A percentile compares a stretch with the other conserved stretches of the same genome.
Conservation (phyloP, 2,113 vertebrate genomes). For the Heloderma charlesbogerti region DNA sequence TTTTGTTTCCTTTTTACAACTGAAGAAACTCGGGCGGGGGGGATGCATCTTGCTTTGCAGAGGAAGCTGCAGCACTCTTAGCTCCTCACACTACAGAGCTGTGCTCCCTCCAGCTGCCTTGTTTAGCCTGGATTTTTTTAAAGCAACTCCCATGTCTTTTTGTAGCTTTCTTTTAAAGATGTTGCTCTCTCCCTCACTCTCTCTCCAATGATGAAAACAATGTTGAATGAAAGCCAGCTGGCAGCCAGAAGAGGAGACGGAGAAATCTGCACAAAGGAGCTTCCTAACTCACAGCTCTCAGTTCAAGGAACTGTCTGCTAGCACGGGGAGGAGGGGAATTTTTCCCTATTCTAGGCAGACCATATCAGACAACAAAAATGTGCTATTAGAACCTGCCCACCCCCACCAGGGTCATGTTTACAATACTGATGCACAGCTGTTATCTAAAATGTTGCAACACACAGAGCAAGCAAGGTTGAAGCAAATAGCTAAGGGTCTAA, state of each 20-base stretch:
- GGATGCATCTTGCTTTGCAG: slow-evolving; percentile 18
- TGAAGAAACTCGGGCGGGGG: slow-evolving; percentile 43
- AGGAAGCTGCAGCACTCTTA: slow-evolving; percentile 13
- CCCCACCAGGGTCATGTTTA: slow-evolving; percentile 51
- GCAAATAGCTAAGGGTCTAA: slow-evolving; percentile 39
- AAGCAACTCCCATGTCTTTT: slow-evolving; percentile 65
- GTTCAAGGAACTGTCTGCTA: slow-evolving; percentile 64
- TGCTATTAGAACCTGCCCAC: slow-evolving; percentile 2
- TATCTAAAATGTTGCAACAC: slow-evolving; percentile 47
- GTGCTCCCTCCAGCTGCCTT: slow-evolving; percentile 61
- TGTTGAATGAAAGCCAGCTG: slow-evolving; percentile 72
- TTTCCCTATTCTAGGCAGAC: slow-evolving; percentile 53
- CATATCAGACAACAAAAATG: slow-evolving; percentile 67
- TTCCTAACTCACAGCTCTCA: slow-evolving; percentile 74
- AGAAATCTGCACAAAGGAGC: slow-evolving; percentile 74
- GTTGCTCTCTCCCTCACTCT: slow-evolving; percentile 56
- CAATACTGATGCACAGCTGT: not conserved
- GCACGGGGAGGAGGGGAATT: slow-evolving; percentile 40
- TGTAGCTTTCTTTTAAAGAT: slow-evolving; percentile 66
- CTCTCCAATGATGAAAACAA: slow-evolving; percentile 69
- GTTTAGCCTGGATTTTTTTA: slow-evolving; percentile 67
- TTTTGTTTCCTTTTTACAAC: slow-evolving; percentile 71
- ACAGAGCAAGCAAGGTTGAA: slow-evolving; percentile 35
- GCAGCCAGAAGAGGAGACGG: slow-evolving; percentile 67
- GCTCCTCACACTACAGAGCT: slow-evolving; percentile 38